Evolutionary conservation across 2,797 vertebrate genomes (phyloP).

Genomic region (Hydrocynus forskahlii): DNA sequence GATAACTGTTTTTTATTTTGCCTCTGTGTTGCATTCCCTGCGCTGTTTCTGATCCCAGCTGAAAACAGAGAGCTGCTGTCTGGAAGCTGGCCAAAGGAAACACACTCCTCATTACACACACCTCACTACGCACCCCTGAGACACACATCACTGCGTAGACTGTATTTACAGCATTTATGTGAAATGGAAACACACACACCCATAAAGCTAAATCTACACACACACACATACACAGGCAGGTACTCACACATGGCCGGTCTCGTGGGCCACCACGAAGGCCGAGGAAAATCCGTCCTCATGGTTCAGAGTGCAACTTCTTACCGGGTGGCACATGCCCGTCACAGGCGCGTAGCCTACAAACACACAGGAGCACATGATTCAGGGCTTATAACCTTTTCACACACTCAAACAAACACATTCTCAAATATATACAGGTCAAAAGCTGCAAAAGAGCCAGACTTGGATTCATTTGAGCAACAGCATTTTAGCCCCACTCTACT

Average conservation of each 20-base stretch:
- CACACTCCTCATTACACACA: not conserved
- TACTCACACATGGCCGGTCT: constrained; percentile 98
- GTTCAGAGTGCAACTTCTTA: constrained; percentile 97
- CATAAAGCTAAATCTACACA: not conserved
- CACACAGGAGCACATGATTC: not conserved
- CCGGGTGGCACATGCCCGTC: constrained; percentile 97
- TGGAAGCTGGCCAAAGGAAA: not conserved
- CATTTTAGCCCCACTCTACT: no score
- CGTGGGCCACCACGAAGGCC: constrained; percentile 96
- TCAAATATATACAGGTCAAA: no score
- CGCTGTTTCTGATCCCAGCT: constrained; percentile 51
- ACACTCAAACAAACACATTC: no score
- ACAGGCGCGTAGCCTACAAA: constrained; percentile 92
- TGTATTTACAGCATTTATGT: not conserved
- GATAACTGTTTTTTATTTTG: not conserved
- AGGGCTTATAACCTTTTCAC: no score
- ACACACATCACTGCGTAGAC: not conserved
- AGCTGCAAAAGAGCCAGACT: no score
- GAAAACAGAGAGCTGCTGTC: not conserved
- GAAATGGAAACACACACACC: not conserved
- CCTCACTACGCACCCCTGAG: not conserved
- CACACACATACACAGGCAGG: not conserved
- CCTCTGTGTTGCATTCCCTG: not conserved
- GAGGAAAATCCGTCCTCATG: constrained; percentile 98
- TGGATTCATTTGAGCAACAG: no score